Percentiles rank a stretch among this genome's conserved stretches.
Conservation (phyloP, 2,113 vertebrate genomes). For the Cheirogaleus medius region DNA sequence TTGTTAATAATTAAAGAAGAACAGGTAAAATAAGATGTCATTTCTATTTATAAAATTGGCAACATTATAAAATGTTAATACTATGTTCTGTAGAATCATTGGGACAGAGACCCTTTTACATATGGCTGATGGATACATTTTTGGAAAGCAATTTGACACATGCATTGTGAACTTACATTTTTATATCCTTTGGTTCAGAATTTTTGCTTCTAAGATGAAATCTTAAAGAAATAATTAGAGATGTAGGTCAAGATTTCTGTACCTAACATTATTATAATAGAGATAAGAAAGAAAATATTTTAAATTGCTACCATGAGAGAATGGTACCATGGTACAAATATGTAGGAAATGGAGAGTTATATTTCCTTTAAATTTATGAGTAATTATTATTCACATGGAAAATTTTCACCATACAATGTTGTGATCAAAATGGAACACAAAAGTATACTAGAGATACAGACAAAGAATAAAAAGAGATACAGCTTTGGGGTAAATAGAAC, state of each 20-base stretch:
- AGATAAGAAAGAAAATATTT: not conserved
- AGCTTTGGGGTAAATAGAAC: not conserved
- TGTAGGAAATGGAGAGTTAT: not conserved
- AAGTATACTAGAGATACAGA: not conserved
- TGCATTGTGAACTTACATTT: not conserved
- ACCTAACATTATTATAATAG: not conserved
- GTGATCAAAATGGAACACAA: not conserved
- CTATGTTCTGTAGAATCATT: not conserved
- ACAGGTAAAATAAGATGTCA: not conserved
- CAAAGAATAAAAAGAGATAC: not conserved
- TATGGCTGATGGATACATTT: not conserved
- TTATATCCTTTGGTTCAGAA: not conserved
- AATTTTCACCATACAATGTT: not conserved
- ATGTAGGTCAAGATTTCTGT: not conserved
- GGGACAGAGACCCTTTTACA: not conserved
- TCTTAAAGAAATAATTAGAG: not conserved
- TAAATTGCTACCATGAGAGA: not conserved
- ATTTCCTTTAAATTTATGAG: not conserved
- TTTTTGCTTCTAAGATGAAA: constrained; percentile 27
- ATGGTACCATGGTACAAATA: not conserved
- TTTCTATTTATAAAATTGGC: not conserved
- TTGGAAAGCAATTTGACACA: not conserved
- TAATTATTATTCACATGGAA: not conserved
- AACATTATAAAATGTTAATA: not conserved
- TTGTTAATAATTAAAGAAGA: not conserved